Percentiles rank a stretch among this genome's conserved stretches.
phyloP scores from a whole-genome alignment of 2,888 invertebrate genomes.

The Ametastegia equiseti region DNA sequence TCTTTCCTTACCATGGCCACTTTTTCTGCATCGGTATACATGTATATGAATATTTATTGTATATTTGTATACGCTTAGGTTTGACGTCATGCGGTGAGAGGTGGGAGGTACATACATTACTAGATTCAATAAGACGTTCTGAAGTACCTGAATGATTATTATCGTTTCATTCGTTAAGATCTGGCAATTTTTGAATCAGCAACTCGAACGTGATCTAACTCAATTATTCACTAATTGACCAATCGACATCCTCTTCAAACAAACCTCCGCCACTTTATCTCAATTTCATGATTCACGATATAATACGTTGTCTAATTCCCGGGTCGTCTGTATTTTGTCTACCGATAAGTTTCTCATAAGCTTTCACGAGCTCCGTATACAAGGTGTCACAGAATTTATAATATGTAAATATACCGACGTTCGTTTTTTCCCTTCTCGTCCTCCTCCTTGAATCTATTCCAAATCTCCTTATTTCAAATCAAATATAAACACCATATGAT shows the following conservation, averaged over 20 bases:
- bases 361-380: too few relatives aligned
- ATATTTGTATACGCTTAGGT: neutral
- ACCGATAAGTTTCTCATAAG: too few relatives aligned
- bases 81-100: neutral
- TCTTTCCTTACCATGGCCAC: neutral
- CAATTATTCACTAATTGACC: neutral
- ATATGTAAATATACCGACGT: too few relatives aligned
- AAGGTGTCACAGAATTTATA: too few relatives aligned
- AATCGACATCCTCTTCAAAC: neutral
- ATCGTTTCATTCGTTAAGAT: neutral
- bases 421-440: too few relatives aligned
- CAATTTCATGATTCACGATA: neutral
- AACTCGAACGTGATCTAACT: neutral
- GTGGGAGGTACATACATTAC: neutral
- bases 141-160: neutral
- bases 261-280: neutral
- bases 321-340: too few relatives aligned
- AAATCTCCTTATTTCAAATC: too few relatives aligned
- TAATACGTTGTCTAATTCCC: too few relatives aligned
- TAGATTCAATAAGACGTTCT: neutral
- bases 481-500: too few relatives aligned
- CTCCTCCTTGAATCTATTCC: too few relatives aligned
- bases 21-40: neutral
- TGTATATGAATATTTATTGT: neutral
- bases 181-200: neutral